phyloP scores from a whole-genome alignment of 1,140 invertebrate genomes.

The Nasonia longicornis region DNA sequence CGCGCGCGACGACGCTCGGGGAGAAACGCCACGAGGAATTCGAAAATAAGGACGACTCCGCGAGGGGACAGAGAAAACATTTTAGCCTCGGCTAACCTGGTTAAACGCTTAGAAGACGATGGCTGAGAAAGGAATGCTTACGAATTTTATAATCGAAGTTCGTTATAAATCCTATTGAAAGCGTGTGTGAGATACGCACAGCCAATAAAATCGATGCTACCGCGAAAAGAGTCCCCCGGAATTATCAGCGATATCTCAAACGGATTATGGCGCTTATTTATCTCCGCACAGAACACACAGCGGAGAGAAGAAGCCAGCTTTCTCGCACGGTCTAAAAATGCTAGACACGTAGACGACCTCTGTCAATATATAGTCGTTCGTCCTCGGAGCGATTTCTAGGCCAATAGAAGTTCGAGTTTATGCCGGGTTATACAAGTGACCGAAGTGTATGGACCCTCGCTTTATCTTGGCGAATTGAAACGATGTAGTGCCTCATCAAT shows the following conservation, averaged over 20 bases:
- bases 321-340: background rate
- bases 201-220: background rate
- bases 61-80: conserved; percentile 9
- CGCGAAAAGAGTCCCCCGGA: background rate
- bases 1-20: background rate
- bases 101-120: conserved; percentile 30
- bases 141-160: too few relatives aligned
- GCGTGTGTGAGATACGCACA: too few relatives aligned
- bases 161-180: too few relatives aligned
- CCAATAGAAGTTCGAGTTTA: conserved; percentile 26
- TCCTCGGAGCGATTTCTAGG: conserved; percentile 31
- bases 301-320: too few relatives aligned
- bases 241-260: background rate
- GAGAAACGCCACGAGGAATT: conserved; percentile 6
- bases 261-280: background rate
- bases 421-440: conserved; percentile 16
- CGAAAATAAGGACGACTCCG: conserved; percentile 20
- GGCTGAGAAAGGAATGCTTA: background rate
- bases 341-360: conserved; percentile 11
- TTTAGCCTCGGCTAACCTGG: background rate
- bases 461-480: conserved; percentile 30
- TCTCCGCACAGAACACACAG: background rate
- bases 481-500: conserved; percentile 17
- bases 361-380: conserved; percentile 7
- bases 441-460: conserved; percentile 6